A percentile compares a stretch with the other conserved stretches of the same genome.
Conservation (phyloP, 2,797 vertebrate species). For the Pyrocephalus nanus region DNA sequence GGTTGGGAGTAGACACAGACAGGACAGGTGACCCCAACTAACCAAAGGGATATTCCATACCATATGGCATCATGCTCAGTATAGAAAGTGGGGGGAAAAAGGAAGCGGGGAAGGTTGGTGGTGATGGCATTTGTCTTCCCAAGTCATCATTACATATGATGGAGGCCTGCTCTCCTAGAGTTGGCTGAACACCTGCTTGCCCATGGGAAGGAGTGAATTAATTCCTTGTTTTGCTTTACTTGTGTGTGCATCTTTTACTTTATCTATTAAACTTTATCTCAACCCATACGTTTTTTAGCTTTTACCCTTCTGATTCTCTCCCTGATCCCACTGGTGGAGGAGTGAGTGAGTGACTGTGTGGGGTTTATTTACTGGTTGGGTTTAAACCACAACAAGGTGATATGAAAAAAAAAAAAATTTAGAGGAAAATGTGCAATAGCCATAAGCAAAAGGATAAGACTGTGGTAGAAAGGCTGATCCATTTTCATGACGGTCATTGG, state of each 20-base stretch:
- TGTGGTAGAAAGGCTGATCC: accelerated
- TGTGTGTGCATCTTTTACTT: not conserved
- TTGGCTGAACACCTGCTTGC: not conserved
- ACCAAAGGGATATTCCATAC: not conserved
- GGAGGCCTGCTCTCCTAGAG: no score
- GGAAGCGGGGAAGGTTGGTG: not conserved
- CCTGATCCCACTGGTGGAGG: not conserved
- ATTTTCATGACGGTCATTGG: not conserved
- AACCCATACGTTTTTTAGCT: not conserved
- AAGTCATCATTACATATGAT: accelerated
- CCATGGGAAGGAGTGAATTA: not conserved
- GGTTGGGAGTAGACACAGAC: not conserved
- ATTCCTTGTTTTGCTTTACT: not conserved
- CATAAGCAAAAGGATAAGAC: not conserved
- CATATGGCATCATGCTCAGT: no score
- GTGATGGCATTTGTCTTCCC: not conserved
- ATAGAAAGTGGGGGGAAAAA: not conserved
- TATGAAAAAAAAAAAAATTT: not conserved
- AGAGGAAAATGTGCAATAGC: not conserved
- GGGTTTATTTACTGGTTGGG: not conserved
- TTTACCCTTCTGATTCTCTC: not conserved
- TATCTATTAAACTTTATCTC: not conserved
- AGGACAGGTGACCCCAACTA: not conserved
- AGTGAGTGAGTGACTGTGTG: not conserved
- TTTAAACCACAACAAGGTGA: not conserved